Evolutionary conservation across 1,140 invertebrate genomes (phyloP).

Genomic region (Nymphalis io): DNA sequence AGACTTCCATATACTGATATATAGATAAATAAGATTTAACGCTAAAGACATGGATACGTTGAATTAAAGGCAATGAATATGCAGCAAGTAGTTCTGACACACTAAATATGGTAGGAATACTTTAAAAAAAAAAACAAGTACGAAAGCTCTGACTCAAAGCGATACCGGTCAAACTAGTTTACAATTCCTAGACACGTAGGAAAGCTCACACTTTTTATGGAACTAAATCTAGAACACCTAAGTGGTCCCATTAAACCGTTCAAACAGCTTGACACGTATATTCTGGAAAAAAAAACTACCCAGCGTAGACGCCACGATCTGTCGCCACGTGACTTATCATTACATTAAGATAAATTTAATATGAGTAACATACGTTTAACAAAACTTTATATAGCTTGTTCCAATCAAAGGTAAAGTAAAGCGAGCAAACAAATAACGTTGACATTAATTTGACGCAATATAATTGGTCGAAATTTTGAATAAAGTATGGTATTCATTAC

Average conservation of each 20-base stretch:
- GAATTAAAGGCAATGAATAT: slow-evolving; percentile 32
- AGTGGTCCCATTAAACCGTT: slow-evolving; percentile 21
- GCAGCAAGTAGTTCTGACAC: slow-evolving; percentile 12
- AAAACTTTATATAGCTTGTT: background rate
- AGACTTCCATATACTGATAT: background rate
- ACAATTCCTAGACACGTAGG: slow-evolving; percentile 26
- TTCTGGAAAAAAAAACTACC: background rate
- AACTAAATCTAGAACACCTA: slow-evolving; percentile 30
- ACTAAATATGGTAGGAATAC: slow-evolving; percentile 18
- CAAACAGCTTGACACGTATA: slow-evolving; percentile 23
- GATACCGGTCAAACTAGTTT: slow-evolving; percentile 24
- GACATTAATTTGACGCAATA: too few species aligned
- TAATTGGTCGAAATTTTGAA: too few species aligned
- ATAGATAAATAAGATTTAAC: background rate
- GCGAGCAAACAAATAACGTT: too few species aligned
- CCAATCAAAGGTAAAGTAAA: too few species aligned
- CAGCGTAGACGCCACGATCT: background rate
- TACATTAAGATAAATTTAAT: background rate
- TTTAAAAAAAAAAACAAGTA: slow-evolving; percentile 5
- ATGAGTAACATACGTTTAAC: background rate
- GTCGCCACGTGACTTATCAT: background rate
- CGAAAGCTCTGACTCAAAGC: slow-evolving; percentile 29
- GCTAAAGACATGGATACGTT: background rate
- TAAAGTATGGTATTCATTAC: too few species aligned
- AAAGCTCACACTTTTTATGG: slow-evolving; percentile 32